These are phyloP conservation scores for Acanthosepion pharaonis DNA, from an alignment of 2,888 invertebrate species.

Conservation along the genomic window DNA sequence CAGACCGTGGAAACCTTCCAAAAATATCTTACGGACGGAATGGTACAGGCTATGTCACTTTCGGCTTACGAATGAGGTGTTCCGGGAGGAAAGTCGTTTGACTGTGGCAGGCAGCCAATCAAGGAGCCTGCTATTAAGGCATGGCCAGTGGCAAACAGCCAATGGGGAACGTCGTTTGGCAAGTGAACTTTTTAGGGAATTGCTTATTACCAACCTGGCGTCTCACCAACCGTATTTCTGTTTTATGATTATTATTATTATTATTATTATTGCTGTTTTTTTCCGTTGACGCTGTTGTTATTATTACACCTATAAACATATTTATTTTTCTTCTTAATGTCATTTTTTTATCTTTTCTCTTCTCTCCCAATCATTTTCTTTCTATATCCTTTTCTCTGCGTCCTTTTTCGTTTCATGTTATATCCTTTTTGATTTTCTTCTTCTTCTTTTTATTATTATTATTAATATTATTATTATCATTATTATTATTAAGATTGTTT, in stretches of 20 bases:
- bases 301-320: not conserved
- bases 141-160: not conserved
- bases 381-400: no score
- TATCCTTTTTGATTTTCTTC: no score
- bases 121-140: constrained; percentile 18
- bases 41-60: not conserved
- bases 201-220: not conserved
- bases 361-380: no score
- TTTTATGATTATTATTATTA: not conserved
- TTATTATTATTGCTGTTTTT: not conserved
- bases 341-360: no score
- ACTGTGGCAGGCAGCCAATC: not conserved
- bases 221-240: not conserved
- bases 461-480: no score
- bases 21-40: not conserved
- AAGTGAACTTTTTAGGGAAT: not conserved
- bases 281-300: not conserved
- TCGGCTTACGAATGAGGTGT: not conserved
- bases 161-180: constrained; percentile 2
- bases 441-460: no score
- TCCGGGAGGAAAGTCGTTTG: not conserved
- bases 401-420: no score
- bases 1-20: not conserved
- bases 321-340: not conserved
- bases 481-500: not conserved